These are phyloP conservation scores for Phycodurus eques DNA, from an alignment of 2,113 vertebrate genomes.

Conservation along the genomic window DNA sequence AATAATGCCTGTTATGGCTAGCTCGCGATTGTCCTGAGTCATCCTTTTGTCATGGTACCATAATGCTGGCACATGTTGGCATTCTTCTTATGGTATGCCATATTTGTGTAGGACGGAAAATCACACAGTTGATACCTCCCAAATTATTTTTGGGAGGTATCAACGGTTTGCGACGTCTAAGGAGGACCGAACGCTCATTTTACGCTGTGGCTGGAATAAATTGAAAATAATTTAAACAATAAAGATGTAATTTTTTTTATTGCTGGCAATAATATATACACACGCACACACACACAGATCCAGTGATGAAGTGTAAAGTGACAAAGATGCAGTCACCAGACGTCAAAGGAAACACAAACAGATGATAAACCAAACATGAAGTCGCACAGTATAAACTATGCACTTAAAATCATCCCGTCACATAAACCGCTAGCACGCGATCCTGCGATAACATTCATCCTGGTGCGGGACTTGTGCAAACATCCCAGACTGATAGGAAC, in stretches of 20 bases:
- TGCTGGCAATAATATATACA: too few relatives aligned
- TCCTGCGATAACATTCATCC: conserved; percentile 35
- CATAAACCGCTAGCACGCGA: conserved; percentile 37
- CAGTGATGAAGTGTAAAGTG: conserved; percentile 24
- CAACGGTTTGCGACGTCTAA: too few relatives aligned
- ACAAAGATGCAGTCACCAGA: not conserved
- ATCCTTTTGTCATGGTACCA: not conserved
- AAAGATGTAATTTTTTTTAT: too few relatives aligned
- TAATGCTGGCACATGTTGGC: too few relatives aligned
- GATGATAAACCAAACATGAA: not conserved
- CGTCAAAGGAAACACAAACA: conserved; percentile 30
- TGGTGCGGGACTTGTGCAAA: conserved; percentile 34
- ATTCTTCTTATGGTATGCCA: too few relatives aligned
- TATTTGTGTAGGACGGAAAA: too few relatives aligned
- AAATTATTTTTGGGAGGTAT: too few relatives aligned
- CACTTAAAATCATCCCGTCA: conserved; percentile 32
- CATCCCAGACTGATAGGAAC: conserved; percentile 62
- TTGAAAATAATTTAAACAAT: too few relatives aligned
- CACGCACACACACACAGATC: too few relatives aligned
- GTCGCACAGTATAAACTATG: conserved; percentile 6
- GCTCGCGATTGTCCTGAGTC: not conserved
- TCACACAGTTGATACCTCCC: too few relatives aligned
- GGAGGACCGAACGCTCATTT: too few relatives aligned
- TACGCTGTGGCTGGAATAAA: too few relatives aligned
- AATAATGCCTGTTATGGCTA: not conserved